Percentiles rank a stretch among this genome's conserved stretches.
Conservation (phyloP, 1,140 invertebrate species). For the Rhyzopertha dominica region DNA sequence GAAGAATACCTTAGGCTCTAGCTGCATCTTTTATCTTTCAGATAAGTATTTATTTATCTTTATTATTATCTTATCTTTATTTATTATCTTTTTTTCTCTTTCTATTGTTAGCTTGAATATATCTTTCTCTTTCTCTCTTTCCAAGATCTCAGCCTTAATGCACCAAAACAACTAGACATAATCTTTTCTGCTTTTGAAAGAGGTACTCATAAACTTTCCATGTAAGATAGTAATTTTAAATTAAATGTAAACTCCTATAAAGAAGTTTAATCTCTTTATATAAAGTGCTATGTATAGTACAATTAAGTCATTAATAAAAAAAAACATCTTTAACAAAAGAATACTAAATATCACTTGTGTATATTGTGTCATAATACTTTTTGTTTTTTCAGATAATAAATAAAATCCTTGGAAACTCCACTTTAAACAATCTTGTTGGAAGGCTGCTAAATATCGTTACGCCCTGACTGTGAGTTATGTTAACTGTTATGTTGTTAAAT, state of each 20-base stretch:
- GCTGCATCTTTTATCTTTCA: no score
- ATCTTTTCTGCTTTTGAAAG: constrained; percentile 3
- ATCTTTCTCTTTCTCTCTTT: neutral
- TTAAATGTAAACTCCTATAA: constrained; percentile 19
- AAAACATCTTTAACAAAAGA: neutral
- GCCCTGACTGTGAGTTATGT: no score
- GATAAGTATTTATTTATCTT: no score
- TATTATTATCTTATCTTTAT: no score
- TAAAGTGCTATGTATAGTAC: constrained; percentile 1
- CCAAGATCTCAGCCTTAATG: neutral
- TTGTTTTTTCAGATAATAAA: no score
- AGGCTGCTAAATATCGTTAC: no score
- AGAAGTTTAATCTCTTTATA: constrained; percentile 16
- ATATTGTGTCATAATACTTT: neutral
- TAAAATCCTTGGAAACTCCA: no score
- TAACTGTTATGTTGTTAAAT: no score
- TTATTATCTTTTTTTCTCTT: neutral
- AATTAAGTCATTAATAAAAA: neutral
- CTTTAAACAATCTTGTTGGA: no score
- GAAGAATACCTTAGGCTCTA: no score
- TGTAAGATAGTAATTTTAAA: constrained; percentile 1
- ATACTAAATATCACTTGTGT: neutral
- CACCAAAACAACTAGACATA: neutral
- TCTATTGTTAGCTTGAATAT: no score
- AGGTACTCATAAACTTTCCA: constrained; percentile 5